These are phyloP conservation scores for Apteryx mantelli DNA, from an alignment of 2,113 vertebrate genomes.

Conservation along the genomic window DNA sequence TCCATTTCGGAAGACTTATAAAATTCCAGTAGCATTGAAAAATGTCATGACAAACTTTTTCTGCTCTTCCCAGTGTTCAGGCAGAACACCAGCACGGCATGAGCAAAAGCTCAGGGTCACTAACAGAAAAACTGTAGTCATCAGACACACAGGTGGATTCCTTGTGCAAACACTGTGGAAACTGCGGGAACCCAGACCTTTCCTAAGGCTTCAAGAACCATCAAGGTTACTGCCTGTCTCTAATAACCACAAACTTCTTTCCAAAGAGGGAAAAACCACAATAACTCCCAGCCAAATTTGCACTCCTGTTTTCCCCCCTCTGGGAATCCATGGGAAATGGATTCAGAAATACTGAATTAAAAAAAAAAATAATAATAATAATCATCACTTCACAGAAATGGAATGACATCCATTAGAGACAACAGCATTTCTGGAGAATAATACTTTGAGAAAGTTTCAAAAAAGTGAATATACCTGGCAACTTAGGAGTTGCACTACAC, in stretches of 20 bases:
- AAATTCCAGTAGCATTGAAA: background rate
- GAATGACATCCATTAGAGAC: background rate
- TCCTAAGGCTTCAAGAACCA: background rate
- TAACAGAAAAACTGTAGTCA: background rate
- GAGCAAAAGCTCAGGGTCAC: too few species aligned
- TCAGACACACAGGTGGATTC: background rate
- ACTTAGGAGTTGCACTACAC: too few species aligned
- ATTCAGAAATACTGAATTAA: background rate
- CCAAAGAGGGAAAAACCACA: background rate
- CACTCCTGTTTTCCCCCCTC: background rate
- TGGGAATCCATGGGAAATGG: background rate
- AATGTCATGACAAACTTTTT: background rate
- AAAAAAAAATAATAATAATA: too few species aligned
- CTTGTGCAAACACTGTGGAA: background rate
- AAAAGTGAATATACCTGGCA: too few species aligned
- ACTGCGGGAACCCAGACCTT: background rate
- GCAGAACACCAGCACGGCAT: too few species aligned
- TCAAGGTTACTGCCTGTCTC: background rate
- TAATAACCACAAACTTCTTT: background rate
- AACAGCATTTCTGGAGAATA: background rate
- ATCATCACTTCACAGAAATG: background rate
- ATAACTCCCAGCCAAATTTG: background rate
- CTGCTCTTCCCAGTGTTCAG: too few species aligned
- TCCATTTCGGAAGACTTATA: too few species aligned
- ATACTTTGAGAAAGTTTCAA: background rate